Evolutionary conservation across 1,140 invertebrate species (phyloP).

Genomic region (Thrips palmi): DNA sequence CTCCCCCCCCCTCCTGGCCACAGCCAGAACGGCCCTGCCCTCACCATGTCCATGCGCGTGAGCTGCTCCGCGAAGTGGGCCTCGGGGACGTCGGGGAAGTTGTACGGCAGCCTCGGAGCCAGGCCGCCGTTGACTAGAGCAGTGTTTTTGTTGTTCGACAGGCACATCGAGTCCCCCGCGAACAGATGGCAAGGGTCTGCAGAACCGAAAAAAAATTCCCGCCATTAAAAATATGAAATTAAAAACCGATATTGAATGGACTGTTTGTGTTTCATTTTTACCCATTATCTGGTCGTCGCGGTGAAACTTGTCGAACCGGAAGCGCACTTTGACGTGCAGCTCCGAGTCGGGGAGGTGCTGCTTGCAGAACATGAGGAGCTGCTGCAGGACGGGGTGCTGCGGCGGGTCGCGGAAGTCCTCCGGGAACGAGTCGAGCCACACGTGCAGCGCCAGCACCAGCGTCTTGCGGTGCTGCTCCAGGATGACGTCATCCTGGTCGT

Average conservation of each 20-base stretch:
- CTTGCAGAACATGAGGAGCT: slow-evolving; percentile 68
- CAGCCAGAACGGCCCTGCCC: slow-evolving; percentile 11
- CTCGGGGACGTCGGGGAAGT: slow-evolving; percentile 67
- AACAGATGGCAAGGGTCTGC: slow-evolving; percentile 24
- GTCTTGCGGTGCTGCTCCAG: no score
- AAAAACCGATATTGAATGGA: no score
- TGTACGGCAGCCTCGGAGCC: slow-evolving; percentile 32
- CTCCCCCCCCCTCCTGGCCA: no score
- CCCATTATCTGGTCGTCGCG: slow-evolving; percentile 28
- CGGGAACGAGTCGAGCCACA: slow-evolving; percentile 92
- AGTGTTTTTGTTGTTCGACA: slow-evolving; percentile 24
- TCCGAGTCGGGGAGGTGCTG: slow-evolving; percentile 61
- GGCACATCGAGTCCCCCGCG: slow-evolving; percentile 22
- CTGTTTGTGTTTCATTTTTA: no score
- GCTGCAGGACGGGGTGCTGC: slow-evolving; percentile 54
- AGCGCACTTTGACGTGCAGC: slow-evolving; percentile 55
- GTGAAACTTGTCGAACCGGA: slow-evolving; percentile 34
- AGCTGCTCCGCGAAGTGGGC: slow-evolving; percentile 92
- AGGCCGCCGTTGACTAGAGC: no score
- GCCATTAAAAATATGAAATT: background rate
- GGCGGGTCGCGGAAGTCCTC: slow-evolving; percentile 91
- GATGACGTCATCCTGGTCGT: no score
- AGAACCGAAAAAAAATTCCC: slow-evolving; percentile 11
- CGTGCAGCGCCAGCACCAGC: slow-evolving; percentile 70
- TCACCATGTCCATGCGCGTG: slow-evolving; percentile 86